phyloP scores from a whole-genome alignment of 2,113 vertebrate genomes.

The Garra rufa region DNA sequence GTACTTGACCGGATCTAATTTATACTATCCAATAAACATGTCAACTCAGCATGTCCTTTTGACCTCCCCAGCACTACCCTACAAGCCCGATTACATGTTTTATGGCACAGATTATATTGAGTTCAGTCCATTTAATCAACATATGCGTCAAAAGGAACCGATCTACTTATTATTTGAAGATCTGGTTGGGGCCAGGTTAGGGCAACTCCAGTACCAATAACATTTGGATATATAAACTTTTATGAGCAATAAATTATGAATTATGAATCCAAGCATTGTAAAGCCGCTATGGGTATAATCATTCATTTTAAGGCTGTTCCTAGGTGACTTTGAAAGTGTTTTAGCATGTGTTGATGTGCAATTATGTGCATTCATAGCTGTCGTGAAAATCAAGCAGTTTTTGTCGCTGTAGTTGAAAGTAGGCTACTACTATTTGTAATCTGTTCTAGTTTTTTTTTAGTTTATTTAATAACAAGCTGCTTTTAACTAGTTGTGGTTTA shows the following conservation, averaged over 20 bases:
- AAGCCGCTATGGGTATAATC: slow-evolving; percentile 25
- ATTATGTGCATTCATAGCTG: neutral
- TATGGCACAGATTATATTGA: slow-evolving; percentile 58
- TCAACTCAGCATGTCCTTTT: slow-evolving; percentile 39
- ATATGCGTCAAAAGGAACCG: slow-evolving; percentile 47
- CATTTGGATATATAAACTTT: slow-evolving; percentile 40
- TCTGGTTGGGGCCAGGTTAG: slow-evolving; percentile 41
- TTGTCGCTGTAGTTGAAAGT: neutral
- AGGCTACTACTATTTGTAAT: too few relatives aligned
- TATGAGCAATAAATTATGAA: slow-evolving; percentile 43
- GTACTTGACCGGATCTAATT: slow-evolving; percentile 34
- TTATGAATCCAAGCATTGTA: slow-evolving; percentile 35
- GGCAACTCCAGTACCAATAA: slow-evolving; percentile 47
- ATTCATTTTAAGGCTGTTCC: slow-evolving; percentile 23
- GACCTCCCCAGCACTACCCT: slow-evolving; percentile 33
- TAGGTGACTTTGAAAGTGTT: slow-evolving; percentile 34
- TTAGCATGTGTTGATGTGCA: slow-evolving; percentile 17
- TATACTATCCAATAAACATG: slow-evolving; percentile 51
- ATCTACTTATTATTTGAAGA: slow-evolving; percentile 52
- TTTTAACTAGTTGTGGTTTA: neutral
- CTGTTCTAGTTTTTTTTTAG: neutral
- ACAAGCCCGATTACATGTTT: slow-evolving; percentile 54
- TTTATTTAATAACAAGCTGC: neutral
- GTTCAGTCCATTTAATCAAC: slow-evolving; percentile 58
- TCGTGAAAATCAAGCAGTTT: neutral